Base-by-base conservation (phyloP, 2,888 invertebrate species). In the Xestia xanthographa region DNA sequence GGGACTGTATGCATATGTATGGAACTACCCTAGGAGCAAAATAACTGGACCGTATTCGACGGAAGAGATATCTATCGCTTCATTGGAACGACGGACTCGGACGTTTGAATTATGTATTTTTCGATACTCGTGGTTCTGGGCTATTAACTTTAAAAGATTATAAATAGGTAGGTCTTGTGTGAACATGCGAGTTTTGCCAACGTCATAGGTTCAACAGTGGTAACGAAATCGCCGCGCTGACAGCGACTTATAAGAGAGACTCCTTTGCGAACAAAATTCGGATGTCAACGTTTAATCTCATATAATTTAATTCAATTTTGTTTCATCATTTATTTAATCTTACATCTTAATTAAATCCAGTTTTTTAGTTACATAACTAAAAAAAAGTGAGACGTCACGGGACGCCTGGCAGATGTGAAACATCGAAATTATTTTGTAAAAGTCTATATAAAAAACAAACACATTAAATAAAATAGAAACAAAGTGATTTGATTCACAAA, bases 1-100 rank as follows among this genome's bases (percentile, higher is more conserved):
- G 66, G 22, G 67, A 45, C n/a, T 45, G 14, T n/a, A 83, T 78
- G 83, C 83, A 66, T 83, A 78, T 83, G 38, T 56, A 83, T 83
- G 79, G 2, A 6, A 0, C 22, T 60, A 60, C 34, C 43, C 63
- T 41, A 34, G 12, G n/a, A 63, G 43, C 65, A 43, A 68, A 83
- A 71, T 80, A 71, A 71, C 83, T 83, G 79, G 48, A 83, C 66
- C 79, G 83, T 26, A 79, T 80, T 67, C 56, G 41, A 48, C 34
- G 45, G 69, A 45, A 60, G 45, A 65, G 43, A 76, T 82, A 50
- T 78, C 22, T 69, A 60, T 20, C 58, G 48, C 65, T 78, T 82
- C 26, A 58, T 75, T 75, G 48, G 48, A 45, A 66, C 48, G 26
- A 48, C 66, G 1, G 43, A 45, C 53, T 34, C 66, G 2, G 43